These are phyloP conservation scores for Schizothorax lantsangensis DNA, from an alignment of 2,797 vertebrate species.

Conservation along the genomic window DNA sequence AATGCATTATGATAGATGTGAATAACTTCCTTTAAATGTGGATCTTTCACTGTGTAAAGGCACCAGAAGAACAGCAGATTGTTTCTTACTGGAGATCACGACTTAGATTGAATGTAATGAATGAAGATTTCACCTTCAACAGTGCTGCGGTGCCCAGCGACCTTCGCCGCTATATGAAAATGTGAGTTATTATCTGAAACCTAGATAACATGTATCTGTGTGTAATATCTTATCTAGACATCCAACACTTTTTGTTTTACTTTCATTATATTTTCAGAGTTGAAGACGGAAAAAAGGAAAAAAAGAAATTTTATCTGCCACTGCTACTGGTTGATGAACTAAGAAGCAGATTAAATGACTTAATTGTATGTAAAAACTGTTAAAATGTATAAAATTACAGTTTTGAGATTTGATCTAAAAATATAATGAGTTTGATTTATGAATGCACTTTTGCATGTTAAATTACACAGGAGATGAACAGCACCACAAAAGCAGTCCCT, in stretches of 20 bases:
- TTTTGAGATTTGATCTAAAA: neutral
- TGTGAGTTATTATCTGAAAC: slow-evolving; percentile 79
- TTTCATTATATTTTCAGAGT: slow-evolving; percentile 73
- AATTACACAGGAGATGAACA: slow-evolving; percentile 85
- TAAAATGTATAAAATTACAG: neutral
- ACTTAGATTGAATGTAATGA: slow-evolving; percentile 91
- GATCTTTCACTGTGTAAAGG: slow-evolving; percentile 30
- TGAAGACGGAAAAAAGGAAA: slow-evolving; percentile 86
- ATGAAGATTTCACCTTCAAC: slow-evolving; percentile 91
- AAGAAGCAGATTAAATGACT: slow-evolving; percentile 91
- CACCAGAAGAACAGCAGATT: slow-evolving; percentile 63
- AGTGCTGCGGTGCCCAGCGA: slow-evolving; percentile 90
- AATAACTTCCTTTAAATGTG: neutral
- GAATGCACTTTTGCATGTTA: slow-evolving; percentile 6
- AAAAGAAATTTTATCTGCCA: slow-evolving; percentile 91
- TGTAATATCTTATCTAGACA: neutral
- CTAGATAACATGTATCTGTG: neutral
- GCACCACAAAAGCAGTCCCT: slow-evolving; percentile 84
- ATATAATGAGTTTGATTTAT: slow-evolving; percentile 13
- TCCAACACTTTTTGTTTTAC: neutral
- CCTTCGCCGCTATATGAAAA: slow-evolving; percentile 92
- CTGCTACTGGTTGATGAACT: slow-evolving; percentile 96
- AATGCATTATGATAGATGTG: neutral
- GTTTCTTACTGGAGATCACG: slow-evolving; percentile 91
- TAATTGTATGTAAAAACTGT: slow-evolving; percentile 81